Evolutionary conservation across 2,888 invertebrate genomes (phyloP).

Genomic region (Aphodius sticticus): DNA sequence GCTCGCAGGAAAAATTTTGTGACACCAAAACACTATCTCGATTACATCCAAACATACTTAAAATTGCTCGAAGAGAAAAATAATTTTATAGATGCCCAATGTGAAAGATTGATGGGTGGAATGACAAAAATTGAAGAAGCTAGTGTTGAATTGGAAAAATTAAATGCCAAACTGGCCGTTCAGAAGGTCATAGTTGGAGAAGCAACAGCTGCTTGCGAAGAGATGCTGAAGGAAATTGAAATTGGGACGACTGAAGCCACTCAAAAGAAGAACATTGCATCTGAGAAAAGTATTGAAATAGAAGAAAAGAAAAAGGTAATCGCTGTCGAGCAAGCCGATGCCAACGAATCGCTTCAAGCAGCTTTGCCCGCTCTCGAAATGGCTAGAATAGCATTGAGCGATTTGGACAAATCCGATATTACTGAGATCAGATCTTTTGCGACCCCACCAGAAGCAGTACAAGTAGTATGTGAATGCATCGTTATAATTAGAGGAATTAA

Average conservation of each 20-base stretch:
- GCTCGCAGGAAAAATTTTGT: conserved; percentile 85
- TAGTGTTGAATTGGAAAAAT: conserved; percentile 78
- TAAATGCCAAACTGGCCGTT: conserved; percentile 81
- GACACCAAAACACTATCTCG: conserved; percentile 91
- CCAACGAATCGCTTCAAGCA: conserved; percentile 79
- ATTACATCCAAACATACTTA: conserved; percentile 83
- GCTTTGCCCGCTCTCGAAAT: conserved; percentile 87
- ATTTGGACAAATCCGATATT: conserved; percentile 88
- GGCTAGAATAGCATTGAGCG: conserved; percentile 80
- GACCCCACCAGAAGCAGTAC: conserved; percentile 89
- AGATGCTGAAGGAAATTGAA: conserved; percentile 78
- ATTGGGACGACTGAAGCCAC: conserved; percentile 74
- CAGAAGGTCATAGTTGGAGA: conserved; percentile 81
- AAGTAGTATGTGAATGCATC: conserved; percentile 88
- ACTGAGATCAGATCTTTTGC: conserved; percentile 93
- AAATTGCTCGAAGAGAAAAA: conserved; percentile 78
- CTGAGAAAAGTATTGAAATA: conserved; percentile 81
- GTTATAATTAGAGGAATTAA: conserved; percentile 75
- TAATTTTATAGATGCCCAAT: conserved; percentile 68
- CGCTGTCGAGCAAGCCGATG: conserved; percentile 82
- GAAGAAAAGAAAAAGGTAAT: conserved; percentile 84
- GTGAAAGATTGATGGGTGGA: conserved; percentile 75
- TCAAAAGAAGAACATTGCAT: conserved; percentile 81
- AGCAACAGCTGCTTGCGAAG: conserved; percentile 83
- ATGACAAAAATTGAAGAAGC: conserved; percentile 88